Evolutionary conservation across 2,888 invertebrate genomes (phyloP).

Genomic region (Sesamia inferens): DNA sequence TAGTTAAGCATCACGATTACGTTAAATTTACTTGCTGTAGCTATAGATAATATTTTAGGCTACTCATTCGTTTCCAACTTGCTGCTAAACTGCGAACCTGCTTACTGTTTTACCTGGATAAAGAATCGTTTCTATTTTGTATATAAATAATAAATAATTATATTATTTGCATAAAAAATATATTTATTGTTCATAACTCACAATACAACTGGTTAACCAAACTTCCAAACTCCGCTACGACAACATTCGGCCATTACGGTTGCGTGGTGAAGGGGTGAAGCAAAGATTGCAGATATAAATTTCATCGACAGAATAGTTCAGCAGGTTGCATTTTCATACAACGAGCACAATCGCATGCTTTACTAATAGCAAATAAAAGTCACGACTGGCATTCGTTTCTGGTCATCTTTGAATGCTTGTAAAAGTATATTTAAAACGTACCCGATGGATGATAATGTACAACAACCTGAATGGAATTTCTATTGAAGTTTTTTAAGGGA

Average conservation of each 20-base stretch:
- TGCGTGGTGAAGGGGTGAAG: neutral
- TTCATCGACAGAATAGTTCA: neutral
- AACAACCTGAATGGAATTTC: neutral
- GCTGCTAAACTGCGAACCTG: too few species aligned
- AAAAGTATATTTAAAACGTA: neutral
- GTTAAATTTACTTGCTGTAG: neutral
- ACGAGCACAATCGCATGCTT: neutral
- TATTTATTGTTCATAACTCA: neutral
- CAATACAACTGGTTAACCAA: neutral
- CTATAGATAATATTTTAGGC: too few species aligned
- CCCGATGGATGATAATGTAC: too few species aligned
- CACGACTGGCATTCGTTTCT: neutral
- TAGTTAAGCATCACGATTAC: neutral
- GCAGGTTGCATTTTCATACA: neutral
- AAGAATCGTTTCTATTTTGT: too few species aligned
- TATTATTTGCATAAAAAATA: slow-evolving; percentile 2
- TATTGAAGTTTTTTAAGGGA: neutral
- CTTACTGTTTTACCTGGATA: too few species aligned
- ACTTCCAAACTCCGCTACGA: neutral
- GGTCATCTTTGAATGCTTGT: neutral
- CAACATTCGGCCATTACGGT: neutral
- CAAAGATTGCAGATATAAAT: slow-evolving; percentile 26
- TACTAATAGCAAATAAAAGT: neutral
- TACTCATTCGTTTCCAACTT: too few species aligned
- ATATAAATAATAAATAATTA: too few species aligned